Conservation (phyloP, 2,113 vertebrate genomes). For the human region GRCh38 chr12:63136001-63136500, state of each 20-base stretch:
- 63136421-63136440: background rate
- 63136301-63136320: background rate
- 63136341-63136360: background rate
- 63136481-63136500: background rate
- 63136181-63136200: background rate
- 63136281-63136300: background rate
- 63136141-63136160: background rate
- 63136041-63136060: background rate
- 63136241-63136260: background rate
- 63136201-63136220: background rate
- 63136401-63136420: conserved; percentile 9
- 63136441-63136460: background rate
- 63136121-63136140: background rate
- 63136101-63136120: background rate
- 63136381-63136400: background rate
- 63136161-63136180: background rate
- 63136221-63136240: background rate
- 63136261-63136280: background rate
- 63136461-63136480: background rate
- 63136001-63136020: background rate
- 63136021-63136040: background rate
- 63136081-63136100: background rate
- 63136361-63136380: background rate
- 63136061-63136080: background rate
- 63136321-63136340: background rate